Conservation (phyloP, 1,140 invertebrate genomes). For the Drosophila dunni region DNA sequence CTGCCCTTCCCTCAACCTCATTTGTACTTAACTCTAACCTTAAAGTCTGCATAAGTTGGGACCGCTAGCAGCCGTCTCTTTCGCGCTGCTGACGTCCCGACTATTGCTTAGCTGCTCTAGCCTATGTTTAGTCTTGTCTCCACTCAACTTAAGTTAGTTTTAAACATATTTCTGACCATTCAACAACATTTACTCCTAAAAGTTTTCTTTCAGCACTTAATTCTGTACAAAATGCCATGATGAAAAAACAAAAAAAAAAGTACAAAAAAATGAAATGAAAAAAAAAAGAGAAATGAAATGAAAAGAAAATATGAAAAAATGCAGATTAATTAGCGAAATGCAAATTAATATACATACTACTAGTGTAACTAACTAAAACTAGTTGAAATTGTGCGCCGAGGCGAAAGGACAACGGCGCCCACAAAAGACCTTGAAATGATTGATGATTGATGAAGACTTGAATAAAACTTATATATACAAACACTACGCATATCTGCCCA, state of each 20-base stretch:
- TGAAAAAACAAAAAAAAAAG: slow-evolving; percentile 53
- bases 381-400: slow-evolving; percentile 44
- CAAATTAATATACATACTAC: slow-evolving; percentile 24
- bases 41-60: slow-evolving; percentile 2
- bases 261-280: slow-evolving; percentile 53
- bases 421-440: slow-evolving; percentile 46
- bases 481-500: slow-evolving; percentile 18
- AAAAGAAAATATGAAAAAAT: slow-evolving; percentile 17
- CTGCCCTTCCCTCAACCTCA: not conserved
- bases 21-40: slow-evolving; percentile 6
- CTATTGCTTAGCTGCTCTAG: slow-evolving; percentile 21
- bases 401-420: slow-evolving; percentile 58
- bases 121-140: slow-evolving; percentile 17
- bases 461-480: slow-evolving; percentile 76
- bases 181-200: slow-evolving; percentile 10
- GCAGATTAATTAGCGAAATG: slow-evolving; percentile 22
- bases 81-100: slow-evolving; percentile 8
- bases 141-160: slow-evolving; percentile 38
- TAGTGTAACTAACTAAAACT: slow-evolving; percentile 30
- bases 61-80: slow-evolving; percentile 28
- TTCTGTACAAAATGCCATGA: slow-evolving; percentile 72
- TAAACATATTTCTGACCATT: slow-evolving; percentile 23
- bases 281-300: slow-evolving; percentile 32
- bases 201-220: slow-evolving; percentile 75
- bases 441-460: slow-evolving; percentile 62